A percentile compares a stretch with the other conserved stretches of the same genome.
Evolutionary conservation across 2,888 invertebrate species (phyloP).

Genomic region (Drosophila pseudotalamancana): DNA sequence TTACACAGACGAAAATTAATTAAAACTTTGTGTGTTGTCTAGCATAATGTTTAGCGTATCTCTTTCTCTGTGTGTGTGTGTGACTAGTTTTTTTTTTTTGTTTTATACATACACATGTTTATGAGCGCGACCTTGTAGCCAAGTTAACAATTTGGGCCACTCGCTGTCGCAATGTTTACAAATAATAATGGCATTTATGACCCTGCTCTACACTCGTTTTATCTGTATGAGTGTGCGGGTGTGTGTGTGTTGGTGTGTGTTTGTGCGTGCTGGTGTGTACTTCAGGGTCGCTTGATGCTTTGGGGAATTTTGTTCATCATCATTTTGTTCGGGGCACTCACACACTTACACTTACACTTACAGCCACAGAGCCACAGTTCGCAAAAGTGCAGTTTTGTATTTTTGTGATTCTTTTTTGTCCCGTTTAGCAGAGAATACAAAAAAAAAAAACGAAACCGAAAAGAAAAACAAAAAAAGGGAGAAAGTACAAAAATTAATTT

Average conservation of each 20-base stretch:
- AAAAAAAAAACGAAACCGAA: constrained; percentile 1
- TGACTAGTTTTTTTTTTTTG: constrained; percentile 5
- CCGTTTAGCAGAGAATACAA: constrained; percentile 13
- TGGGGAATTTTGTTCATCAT: constrained; percentile 56
- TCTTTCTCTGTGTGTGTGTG: background rate
- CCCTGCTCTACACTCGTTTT: constrained; percentile 55
- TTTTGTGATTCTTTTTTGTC: constrained; percentile 19
- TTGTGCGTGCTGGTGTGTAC: constrained; percentile 36
- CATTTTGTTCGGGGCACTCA: constrained; percentile 51
- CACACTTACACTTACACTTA: constrained; percentile 16
- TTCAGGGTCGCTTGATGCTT: constrained; percentile 52
- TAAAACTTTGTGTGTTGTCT: constrained; percentile 71
- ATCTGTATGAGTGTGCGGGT: constrained; percentile 2
- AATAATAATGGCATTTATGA: constrained; percentile 79
- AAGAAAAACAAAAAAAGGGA: constrained; percentile 8
- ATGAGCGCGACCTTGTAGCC: constrained; percentile 64
- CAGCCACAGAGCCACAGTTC: constrained; percentile 22
- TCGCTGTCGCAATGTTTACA: constrained; percentile 76
- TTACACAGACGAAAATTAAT: constrained; percentile 67
- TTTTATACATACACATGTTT: constrained; percentile 22
- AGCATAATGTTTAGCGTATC: constrained; percentile 34
- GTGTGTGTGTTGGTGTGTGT: constrained; percentile 12
- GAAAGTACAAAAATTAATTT: constrained; percentile 61
- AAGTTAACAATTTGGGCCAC: constrained; percentile 76
- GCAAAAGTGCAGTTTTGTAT: constrained; percentile 59